Evolutionary conservation across 2,113 vertebrate species (phyloP).

Genomic region (Brevimyrus niger): DNA sequence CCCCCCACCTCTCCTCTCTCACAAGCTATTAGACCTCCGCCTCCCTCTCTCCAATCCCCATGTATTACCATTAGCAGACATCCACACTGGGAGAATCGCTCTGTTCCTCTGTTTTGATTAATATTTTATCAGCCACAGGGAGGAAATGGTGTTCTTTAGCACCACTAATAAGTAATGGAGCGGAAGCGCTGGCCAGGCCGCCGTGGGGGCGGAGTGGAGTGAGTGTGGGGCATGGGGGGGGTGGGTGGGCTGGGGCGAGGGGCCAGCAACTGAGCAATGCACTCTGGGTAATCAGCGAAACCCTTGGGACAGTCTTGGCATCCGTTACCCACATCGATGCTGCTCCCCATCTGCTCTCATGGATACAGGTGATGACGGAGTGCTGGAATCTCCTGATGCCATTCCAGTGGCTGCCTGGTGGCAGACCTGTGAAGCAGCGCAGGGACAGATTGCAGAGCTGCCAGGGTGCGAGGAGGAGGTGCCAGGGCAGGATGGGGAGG

Average conservation of each 20-base stretch:
- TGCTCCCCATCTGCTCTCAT: background rate
- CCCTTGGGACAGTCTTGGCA: background rate
- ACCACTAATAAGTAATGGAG: slow-evolving; percentile 85
- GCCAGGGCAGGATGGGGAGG: background rate
- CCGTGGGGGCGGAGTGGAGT: slow-evolving; percentile 46
- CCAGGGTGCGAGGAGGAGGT: background rate
- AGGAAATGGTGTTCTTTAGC: slow-evolving; percentile 88
- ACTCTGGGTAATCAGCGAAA: slow-evolving; percentile 1
- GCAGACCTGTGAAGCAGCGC: background rate
- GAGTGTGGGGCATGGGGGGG: slow-evolving; percentile 26
- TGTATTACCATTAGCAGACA: slow-evolving; percentile 81
- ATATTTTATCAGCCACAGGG: slow-evolving; percentile 86
- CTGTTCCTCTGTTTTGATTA: slow-evolving; percentile 91
- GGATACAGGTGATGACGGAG: background rate
- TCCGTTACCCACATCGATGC: background rate
- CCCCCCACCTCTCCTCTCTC: slow-evolving; percentile 59
- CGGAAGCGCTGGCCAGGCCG: slow-evolving; percentile 54
- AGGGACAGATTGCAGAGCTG: background rate
- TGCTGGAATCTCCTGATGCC: background rate
- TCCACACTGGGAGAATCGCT: slow-evolving; percentile 75
- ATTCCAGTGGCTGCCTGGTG: background rate
- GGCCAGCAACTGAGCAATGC: background rate
- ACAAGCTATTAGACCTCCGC: slow-evolving; percentile 76
- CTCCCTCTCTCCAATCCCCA: slow-evolving; percentile 68
- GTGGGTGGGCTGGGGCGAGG: background rate